Conservation (phyloP, 2,113 vertebrate species). For the Illadopsis cleaveri region DNA sequence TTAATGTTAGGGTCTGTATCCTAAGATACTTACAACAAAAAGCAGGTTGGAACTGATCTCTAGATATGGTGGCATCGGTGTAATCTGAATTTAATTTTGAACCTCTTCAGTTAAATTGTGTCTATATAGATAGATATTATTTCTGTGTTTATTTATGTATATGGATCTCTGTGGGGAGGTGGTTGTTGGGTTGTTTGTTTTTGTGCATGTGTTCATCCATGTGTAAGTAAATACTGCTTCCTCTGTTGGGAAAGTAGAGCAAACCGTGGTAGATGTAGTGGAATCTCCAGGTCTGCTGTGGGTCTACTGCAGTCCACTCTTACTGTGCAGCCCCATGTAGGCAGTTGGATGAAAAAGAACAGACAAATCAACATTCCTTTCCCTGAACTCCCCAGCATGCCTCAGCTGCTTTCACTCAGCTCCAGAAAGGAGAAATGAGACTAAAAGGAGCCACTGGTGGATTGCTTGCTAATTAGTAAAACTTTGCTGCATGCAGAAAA, state of each 20-base stretch:
- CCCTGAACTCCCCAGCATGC: conserved; percentile 28
- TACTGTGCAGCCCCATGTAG: not conserved
- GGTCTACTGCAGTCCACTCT: not conserved
- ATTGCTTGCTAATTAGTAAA: conserved; percentile 71
- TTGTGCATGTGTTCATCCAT: not conserved
- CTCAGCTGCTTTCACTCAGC: conserved; percentile 67
- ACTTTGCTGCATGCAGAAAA: conserved; percentile 1
- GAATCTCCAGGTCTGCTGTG: not conserved
- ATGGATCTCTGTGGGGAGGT: not conserved
- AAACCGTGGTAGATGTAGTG: not conserved
- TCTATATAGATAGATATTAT: not conserved
- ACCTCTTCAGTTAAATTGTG: not conserved
- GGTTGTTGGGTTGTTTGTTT: not conserved
- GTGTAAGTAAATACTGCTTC: not conserved
- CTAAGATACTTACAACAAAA: not conserved
- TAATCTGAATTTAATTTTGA: not conserved
- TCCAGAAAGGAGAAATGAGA: conserved; percentile 51
- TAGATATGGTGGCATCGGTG: not conserved
- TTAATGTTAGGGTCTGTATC: not conserved
- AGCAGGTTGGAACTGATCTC: not conserved
- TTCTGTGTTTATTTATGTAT: not conserved
- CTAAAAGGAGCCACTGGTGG: conserved; percentile 38
- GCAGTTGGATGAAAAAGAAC: conserved; percentile 46
- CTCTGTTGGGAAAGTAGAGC: not conserved
- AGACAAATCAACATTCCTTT: conserved; percentile 60